phyloP scores from a whole-genome alignment of 2,888 invertebrate species.

The Aquatica leii region DNA sequence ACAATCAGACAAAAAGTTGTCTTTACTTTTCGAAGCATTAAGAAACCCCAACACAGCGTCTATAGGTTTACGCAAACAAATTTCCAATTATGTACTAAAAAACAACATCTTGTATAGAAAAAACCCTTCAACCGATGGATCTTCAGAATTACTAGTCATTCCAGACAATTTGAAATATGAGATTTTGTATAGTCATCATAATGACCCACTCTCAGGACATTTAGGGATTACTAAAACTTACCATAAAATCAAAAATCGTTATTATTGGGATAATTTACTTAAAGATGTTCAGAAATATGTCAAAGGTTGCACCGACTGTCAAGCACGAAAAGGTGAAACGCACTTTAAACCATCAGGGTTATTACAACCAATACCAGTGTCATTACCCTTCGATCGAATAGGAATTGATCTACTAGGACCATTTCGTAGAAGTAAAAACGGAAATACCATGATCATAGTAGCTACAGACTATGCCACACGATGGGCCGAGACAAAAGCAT shows the following conservation, averaged over 20 bases:
- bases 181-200: conserved; percentile 14
- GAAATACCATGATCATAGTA: conserved; percentile 43
- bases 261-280: conserved; percentile 38
- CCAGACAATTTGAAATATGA: not conserved
- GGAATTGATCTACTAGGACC: conserved; percentile 44
- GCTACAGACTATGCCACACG: conserved; percentile 45
- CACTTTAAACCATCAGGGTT: conserved; percentile 22
- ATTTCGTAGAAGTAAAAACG: conserved; percentile 35
- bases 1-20: conserved; percentile 13
- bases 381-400: conserved; percentile 24
- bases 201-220: conserved; percentile 16
- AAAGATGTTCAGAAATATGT: conserved; percentile 36
- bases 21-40: not conserved
- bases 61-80: not conserved
- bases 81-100: not conserved
- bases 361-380: conserved; percentile 18
- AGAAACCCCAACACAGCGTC: not conserved
- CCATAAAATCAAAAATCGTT: conserved; percentile 36
- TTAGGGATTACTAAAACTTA: conserved; percentile 17
- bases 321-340: conserved; percentile 24
- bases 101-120: conserved; percentile 9
- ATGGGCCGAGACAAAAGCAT: conserved; percentile 37
- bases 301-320: conserved; percentile 36
- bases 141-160: not conserved
- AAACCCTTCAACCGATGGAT: not conserved